Percentiles rank a stretch among this genome's conserved stretches.
Evolutionary conservation across 2,888 invertebrate species (phyloP).

Genomic region (Tiliacea aurago): DNA sequence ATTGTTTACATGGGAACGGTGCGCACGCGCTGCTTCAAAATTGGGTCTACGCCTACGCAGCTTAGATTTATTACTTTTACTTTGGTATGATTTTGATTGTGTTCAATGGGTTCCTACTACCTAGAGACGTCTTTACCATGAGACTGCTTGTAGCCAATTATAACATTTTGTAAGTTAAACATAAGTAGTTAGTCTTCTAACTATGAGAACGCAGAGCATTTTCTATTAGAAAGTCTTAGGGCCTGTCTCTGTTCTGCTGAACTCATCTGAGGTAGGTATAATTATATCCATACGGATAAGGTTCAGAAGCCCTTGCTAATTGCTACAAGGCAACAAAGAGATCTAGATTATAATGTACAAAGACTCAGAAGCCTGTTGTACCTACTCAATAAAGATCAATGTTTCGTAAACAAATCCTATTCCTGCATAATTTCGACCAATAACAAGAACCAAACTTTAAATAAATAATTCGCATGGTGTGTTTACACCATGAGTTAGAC

Average conservation of each 20-base stretch:
- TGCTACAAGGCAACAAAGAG: background rate
- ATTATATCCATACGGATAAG: background rate
- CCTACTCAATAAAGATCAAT: slow-evolving; percentile 11
- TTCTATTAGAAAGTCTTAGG: background rate
- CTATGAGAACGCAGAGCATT: background rate
- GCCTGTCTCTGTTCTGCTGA: background rate
- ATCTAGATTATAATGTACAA: background rate
- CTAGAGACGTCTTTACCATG: background rate
- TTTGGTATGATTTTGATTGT: slow-evolving; percentile 37
- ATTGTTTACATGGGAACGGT: slow-evolving; percentile 84
- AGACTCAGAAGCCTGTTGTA: background rate
- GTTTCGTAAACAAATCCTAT: slow-evolving; percentile 35
- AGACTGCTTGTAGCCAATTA: background rate
- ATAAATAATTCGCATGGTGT: slow-evolving; percentile 70
- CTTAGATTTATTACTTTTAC: slow-evolving; percentile 57
- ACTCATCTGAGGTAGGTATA: background rate
- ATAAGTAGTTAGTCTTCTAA: background rate
- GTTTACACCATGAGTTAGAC: slow-evolving; percentile 71
- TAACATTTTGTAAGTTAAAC: background rate
- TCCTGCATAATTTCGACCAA: slow-evolving; percentile 33
- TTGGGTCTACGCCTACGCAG: slow-evolving; percentile 67
- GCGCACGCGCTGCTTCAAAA: slow-evolving; percentile 68
- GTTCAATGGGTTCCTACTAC: slow-evolving; percentile 7
- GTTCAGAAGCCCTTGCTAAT: no score
- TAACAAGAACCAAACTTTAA: slow-evolving; percentile 50